Base-by-base conservation (phyloP, 2,113 vertebrate genomes). In the Oryzias melastigma region DNA sequence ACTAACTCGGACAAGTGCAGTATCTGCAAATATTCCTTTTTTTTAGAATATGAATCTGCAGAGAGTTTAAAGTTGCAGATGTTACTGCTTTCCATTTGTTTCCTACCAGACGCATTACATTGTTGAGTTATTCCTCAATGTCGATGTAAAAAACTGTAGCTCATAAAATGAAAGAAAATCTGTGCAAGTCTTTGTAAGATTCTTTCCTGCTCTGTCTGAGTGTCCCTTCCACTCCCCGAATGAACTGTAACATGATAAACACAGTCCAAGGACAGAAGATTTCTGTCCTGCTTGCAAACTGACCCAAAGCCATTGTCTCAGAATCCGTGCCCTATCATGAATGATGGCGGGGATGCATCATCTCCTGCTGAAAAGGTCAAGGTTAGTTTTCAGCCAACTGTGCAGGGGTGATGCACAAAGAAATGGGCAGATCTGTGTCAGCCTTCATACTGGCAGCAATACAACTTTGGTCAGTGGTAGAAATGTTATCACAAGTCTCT, bases 281-380 rank as follows among this genome's bases (percentile, higher is more conserved):
- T 55, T 52, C 27, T 67, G 18, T 52, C 18, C 4, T 57, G 45
- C 58, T 58, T 14, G 44, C 43, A 48, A 14, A 52, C 42, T 5
- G 40, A 52, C 62, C 44, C 70, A 42, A 68, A 48, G 48, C 46
- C 42, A 51, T 62, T 41, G 43, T 20, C 58, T 56, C 61, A 42
- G n/a, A 48, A 62, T 19, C 40, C 48, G 70, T 59, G 54, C 75
- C 62, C 65, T 52, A 69, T 83, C 59, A 71, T 12, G 61, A 66
- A 52, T 78, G 68, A 67, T n/a, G 65, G 72, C 54, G 54, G 65
- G 69, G 76, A 58, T 68, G 48, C 53, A 50, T 65, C 71, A 76
- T 76, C 74, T 60, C 68, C 71, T 13, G 8, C 62, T 48, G 52
- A 60, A 73, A 70, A 81, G 73, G 73, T 75, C 52, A 62, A 73